Percentiles rank a stretch among this genome's conserved stretches.
phyloP scores from a whole-genome alignment of 1,140 invertebrate species.

The Cheumatopsyche charites region DNA sequence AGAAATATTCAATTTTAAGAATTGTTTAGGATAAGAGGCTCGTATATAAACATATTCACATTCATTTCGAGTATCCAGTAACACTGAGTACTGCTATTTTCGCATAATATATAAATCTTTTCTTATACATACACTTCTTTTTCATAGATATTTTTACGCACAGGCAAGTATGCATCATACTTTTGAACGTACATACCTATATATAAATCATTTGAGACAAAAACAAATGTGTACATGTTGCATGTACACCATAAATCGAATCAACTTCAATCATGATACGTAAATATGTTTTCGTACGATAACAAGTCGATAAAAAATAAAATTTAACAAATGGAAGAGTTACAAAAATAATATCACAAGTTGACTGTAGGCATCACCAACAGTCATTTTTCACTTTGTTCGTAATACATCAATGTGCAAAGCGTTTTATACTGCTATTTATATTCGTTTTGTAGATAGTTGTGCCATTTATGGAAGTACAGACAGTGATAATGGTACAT shows the following conservation, averaged over 20 bases:
- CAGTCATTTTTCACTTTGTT: no score
- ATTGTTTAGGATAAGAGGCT: neutral
- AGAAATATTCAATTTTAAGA: no score
- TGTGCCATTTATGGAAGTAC: no score
- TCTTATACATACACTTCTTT: neutral
- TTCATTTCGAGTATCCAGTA: neutral
- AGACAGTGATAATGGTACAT: no score
- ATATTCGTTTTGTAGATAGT: no score
- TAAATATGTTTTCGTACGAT: conserved; percentile 3
- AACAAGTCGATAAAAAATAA: conserved; percentile 29
- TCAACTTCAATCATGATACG: neutral
- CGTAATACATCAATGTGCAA: no score
- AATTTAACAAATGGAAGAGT: conserved; percentile 33
- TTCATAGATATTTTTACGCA: conserved; percentile 10
- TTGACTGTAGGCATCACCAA: neutral
- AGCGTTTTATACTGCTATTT: no score
- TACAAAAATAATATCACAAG: conserved; percentile 26
- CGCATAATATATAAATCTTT: neutral
- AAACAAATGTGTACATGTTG: conserved; percentile 19
- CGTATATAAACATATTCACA: neutral
- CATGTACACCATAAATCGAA: conserved; percentile 9
- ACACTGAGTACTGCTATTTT: no score
- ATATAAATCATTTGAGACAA: neutral
- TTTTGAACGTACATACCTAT: conserved; percentile 6
- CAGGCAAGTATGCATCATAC: neutral